These are phyloP conservation scores for Calypte anna DNA, from an alignment of 2,113 vertebrate species.

Conservation along the genomic window DNA sequence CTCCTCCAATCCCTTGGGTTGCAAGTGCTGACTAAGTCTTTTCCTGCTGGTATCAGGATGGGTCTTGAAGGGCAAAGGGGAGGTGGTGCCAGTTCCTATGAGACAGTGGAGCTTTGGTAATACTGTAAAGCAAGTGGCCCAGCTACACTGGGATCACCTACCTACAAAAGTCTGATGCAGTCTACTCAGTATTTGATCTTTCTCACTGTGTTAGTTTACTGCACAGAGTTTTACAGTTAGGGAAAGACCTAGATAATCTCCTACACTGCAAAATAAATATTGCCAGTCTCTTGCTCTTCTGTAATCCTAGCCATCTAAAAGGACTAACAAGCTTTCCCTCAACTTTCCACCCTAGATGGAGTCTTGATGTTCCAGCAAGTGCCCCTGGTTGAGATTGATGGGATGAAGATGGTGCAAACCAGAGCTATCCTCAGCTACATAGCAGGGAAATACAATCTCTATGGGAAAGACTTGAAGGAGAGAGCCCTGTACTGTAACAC, in stretches of 20 bases:
- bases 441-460: constrained; percentile 88
- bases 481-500: constrained; percentile 77
- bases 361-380: constrained; percentile 88
- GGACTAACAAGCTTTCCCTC: not conserved
- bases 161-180: not conserved
- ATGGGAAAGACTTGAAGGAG: constrained; percentile 87
- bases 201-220: not conserved
- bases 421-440: constrained; percentile 89
- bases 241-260: not conserved
- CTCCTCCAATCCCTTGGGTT: not conserved
- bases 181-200: not conserved
- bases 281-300: not conserved
- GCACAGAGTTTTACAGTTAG: not conserved
- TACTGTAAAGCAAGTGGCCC: not conserved
- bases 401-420: constrained; percentile 89
- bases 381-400: constrained; percentile 91
- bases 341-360: constrained; percentile 62
- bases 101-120: not conserved
- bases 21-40: not conserved
- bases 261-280: not conserved
- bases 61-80: not conserved
- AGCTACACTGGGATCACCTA: not conserved
- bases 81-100: not conserved
- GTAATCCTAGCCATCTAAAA: not conserved
- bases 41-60: not conserved